A percentile compares a stretch with the other conserved stretches of the same genome.
These are phyloP conservation scores for Serripes groenlandicus DNA, from an alignment of 2,888 invertebrate genomes.

Conservation along the genomic window DNA sequence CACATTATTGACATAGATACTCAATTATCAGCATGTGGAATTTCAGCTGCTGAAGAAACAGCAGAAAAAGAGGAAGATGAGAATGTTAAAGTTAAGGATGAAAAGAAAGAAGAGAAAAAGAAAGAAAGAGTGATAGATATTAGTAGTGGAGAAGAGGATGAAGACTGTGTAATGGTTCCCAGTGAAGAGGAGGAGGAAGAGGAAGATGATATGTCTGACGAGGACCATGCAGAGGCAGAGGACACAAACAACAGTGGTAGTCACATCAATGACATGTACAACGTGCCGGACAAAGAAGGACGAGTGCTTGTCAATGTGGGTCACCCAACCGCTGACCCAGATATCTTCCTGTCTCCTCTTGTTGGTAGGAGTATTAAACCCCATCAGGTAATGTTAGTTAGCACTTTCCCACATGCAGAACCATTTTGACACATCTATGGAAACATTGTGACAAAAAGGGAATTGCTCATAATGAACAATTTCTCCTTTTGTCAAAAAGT, in stretches of 20 bases:
- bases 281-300: constrained; percentile 96
- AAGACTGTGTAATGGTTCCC: constrained; percentile 86
- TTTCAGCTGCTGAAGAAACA: constrained; percentile 76
- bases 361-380: constrained; percentile 97
- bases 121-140: constrained; percentile 74
- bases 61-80: constrained; percentile 70
- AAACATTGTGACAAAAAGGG: no score
- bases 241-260: constrained; percentile 95
- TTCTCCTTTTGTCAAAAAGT: no score
- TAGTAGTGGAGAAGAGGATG: constrained; percentile 84
- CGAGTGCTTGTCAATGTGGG: constrained; percentile 97
- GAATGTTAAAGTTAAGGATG: constrained; percentile 60
- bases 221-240: constrained; percentile 92
- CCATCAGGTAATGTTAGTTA: constrained; percentile 91
- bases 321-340: constrained; percentile 95
- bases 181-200: constrained; percentile 87
- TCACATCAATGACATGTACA: constrained; percentile 97
- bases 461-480: no score
- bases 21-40: no score
- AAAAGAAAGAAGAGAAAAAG: constrained; percentile 68
- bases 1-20: no score
- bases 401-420: no score
- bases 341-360: constrained; percentile 95
- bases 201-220: constrained; percentile 86
- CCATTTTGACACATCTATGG: no score